Conservation (phyloP, 2,888 invertebrate genomes). For the Drosophila buzzatii region DNA sequence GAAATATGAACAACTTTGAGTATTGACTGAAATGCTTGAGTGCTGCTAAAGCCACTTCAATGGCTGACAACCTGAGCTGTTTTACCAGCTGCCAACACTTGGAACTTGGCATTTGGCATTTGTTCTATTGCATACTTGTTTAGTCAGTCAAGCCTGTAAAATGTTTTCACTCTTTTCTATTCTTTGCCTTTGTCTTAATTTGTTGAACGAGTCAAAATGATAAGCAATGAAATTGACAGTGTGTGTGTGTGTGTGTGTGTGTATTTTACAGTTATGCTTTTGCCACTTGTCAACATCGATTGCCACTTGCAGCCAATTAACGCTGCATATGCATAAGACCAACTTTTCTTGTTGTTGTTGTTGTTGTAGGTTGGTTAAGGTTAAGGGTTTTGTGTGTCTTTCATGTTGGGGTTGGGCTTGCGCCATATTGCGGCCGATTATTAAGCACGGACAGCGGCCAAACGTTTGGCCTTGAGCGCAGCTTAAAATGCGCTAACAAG, state of each 20-base stretch:
- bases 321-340: constrained; percentile 52
- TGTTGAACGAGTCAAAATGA: constrained; percentile 10
- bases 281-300: constrained; percentile 60
- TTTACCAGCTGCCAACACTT: not conserved
- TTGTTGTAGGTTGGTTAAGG: not conserved
- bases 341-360: not conserved
- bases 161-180: not conserved
- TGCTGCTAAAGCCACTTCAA: not conserved
- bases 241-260: constrained; percentile 9
- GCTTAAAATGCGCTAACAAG: constrained; percentile 73
- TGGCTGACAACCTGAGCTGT: not conserved
- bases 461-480: constrained; percentile 50
- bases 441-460: constrained; percentile 46
- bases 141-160: constrained; percentile 5
- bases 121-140: not conserved
- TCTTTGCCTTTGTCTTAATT: constrained; percentile 10
- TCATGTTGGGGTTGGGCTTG: not conserved
- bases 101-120: not conserved
- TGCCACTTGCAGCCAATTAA: constrained; percentile 65
- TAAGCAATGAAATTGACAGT: constrained; percentile 22
- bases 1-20: not conserved
- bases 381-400: not conserved
- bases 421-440: constrained; percentile 55
- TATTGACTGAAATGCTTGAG: not conserved
- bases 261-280: constrained; percentile 34